Evolutionary conservation across 1,140 invertebrate genomes (phyloP).

Genomic region (Drosophila sechellia): DNA sequence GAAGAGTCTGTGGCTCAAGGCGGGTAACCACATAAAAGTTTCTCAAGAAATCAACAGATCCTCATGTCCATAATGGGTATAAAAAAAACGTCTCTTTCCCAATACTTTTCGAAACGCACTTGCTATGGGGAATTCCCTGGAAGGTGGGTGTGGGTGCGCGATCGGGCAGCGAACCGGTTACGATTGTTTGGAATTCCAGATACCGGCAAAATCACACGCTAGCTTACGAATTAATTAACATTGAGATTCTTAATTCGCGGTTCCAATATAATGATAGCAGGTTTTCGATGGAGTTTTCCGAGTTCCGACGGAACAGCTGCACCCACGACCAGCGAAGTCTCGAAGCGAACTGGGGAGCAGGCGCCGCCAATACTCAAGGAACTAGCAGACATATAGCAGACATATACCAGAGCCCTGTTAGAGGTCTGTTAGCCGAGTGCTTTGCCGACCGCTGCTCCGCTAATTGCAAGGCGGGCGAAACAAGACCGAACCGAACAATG

Average conservation of each 20-base stretch:
- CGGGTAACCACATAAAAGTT: slow-evolving; percentile 35
- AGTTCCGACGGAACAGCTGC: slow-evolving; percentile 10
- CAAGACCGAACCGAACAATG: slow-evolving; percentile 14
- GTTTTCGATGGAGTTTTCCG: slow-evolving; percentile 1
- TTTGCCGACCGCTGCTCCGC: neutral
- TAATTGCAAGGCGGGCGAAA: slow-evolving; percentile 17
- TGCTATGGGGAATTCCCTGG: slow-evolving; percentile 24
- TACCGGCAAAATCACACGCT: slow-evolving; percentile 29
- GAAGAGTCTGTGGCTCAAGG: slow-evolving; percentile 34
- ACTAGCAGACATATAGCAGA: neutral
- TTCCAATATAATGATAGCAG: slow-evolving; percentile 13
- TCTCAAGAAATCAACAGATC: slow-evolving; percentile 41
- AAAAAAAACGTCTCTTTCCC: neutral
- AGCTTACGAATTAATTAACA: slow-evolving; percentile 44
- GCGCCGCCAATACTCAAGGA: neutral
- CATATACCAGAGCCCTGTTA: slow-evolving; percentile 3
- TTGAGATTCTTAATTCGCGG: slow-evolving; percentile 19
- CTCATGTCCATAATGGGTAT: slow-evolving; percentile 16
- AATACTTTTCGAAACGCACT: neutral
- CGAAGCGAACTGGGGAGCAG: neutral
- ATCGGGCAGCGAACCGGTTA: slow-evolving; percentile 38
- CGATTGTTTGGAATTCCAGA: neutral
- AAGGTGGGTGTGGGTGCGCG: slow-evolving; percentile 36
- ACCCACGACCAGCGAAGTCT: slow-evolving; percentile 27
- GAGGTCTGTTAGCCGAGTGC: neutral